Evolutionary conservation across 2,797 vertebrate species (phyloP), one percentile per base, ranked within the genome.

Genomic region (Poecilia wingei): DNA sequence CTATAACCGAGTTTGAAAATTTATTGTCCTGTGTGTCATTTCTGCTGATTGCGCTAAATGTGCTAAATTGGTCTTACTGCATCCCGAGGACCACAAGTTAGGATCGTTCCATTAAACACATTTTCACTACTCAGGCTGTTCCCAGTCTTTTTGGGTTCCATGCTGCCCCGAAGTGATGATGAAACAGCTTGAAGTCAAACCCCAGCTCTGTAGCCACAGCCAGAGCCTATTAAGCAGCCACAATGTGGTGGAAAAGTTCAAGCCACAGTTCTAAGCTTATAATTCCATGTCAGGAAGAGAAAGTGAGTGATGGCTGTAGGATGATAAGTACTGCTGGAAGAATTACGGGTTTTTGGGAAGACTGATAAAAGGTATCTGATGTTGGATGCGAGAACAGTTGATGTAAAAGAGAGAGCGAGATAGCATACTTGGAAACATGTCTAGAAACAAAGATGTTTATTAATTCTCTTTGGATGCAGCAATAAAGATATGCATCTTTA

Each of bases 221-320:
- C 92, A 91, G 86, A 87, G 86, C 91, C 88, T 89, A 91, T 94
- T 94, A 93, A 86, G 89, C 90, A 91, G 90, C 93, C 91, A 72
- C 91, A 91, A 79, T 95, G 93, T 89, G 93, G 94, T 91, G 57
- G 55, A 85, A 82, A 76, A 93, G 91, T 91, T 91, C 89, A 94
- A 92, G 89, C 92, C 91, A 91, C 92, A 94, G 80, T 84, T 76
- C 82, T 92, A 91, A 93, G 93, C 91, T 94, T 93, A 83, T 84
- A 85, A 92, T 87, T 89, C 81, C 79, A 82, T n/a, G 36, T 88
- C 79, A 83, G 82, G 72, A 82, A 86, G 80, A 80, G 78, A 79
- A 76, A 45, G 66, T 72, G 78, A 79, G 82, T 78, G 80, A 79
- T 87, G 82, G 82, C 71, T 87, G 55, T n/a, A 36, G 53, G 64